A percentile compares a stretch with the other conserved stretches of the same genome.
Evolutionary conservation across 2,888 invertebrate species (phyloP).

Genomic region (Drosophila anceps): DNA sequence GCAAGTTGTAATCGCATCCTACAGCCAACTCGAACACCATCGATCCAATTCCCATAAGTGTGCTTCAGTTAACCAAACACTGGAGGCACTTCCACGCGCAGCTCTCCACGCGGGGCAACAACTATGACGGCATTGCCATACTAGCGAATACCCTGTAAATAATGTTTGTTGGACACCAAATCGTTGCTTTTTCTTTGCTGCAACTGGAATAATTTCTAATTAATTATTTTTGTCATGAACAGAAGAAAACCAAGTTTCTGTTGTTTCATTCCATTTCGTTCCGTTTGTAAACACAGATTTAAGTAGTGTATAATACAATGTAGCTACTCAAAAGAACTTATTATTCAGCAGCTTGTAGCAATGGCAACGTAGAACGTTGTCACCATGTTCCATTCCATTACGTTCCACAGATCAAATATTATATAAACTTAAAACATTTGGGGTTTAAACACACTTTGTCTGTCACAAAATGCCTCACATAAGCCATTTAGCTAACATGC

Average conservation of each 20-base stretch:
- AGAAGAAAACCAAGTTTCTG: too few species aligned
- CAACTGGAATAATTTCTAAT: not conserved
- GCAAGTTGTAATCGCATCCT: constrained; percentile 44
- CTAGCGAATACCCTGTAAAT: not conserved
- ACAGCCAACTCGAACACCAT: constrained; percentile 32
- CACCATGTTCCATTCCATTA: not conserved
- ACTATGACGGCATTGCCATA: not conserved
- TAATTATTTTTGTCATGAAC: too few species aligned
- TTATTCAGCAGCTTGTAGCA: too few species aligned
- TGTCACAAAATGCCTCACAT: too few species aligned
- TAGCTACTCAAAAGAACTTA: not conserved
- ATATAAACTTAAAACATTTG: too few species aligned
- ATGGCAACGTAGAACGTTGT: not conserved
- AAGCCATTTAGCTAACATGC: not conserved
- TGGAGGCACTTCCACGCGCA: constrained; percentile 26
- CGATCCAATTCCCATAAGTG: constrained; percentile 30
- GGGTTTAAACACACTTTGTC: not conserved
- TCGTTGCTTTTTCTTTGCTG: too few species aligned
- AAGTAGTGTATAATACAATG: not conserved
- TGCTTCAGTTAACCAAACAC: constrained; percentile 40
- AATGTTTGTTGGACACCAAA: too few species aligned
- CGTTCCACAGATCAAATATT: not conserved
- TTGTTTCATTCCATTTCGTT: constrained; percentile 10
- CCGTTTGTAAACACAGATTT: not conserved
- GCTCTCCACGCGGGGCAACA: not conserved